These are phyloP conservation scores for Ariopsis seemanni DNA, from an alignment of 2,113 vertebrate species.

Conservation along the genomic window DNA sequence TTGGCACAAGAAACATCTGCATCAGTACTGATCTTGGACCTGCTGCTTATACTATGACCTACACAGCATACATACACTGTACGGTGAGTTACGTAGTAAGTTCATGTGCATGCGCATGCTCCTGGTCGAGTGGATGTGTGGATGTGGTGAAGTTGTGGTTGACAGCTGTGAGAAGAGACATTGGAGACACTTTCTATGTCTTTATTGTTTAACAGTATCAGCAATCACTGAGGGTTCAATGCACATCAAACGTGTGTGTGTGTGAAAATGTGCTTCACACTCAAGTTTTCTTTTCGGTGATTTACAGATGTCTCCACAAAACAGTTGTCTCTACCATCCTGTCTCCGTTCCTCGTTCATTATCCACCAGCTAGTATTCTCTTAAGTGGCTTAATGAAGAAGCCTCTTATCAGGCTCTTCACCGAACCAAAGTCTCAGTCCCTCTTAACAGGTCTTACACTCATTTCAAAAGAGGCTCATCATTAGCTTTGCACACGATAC, in stretches of 20 bases:
- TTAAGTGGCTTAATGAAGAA: neutral
- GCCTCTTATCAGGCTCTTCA: conserved; percentile 25
- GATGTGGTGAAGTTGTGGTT: conserved; percentile 47
- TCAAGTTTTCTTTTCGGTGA: conserved; percentile 20
- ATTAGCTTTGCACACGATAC: neutral
- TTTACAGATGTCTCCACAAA: conserved; percentile 37
- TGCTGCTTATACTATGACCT: conserved; percentile 8
- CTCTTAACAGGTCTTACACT: neutral
- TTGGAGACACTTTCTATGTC: conserved; percentile 43
- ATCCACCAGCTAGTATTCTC: conserved; percentile 7
- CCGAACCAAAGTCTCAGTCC: neutral
- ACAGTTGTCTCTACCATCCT: conserved; percentile 32
- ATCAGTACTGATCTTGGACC: conserved; percentile 19
- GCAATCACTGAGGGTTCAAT: neutral
- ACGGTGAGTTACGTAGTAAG: neutral
- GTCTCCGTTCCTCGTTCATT: conserved; percentile 27
- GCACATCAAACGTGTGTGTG: neutral
- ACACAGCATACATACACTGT: neutral
- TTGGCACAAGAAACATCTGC: conserved; percentile 10
- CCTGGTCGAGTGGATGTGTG: conserved; percentile 16
- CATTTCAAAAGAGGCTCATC: neutral
- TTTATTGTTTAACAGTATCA: conserved; percentile 50
- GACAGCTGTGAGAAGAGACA: conserved; percentile 37
- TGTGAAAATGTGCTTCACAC: neutral
- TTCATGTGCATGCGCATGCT: conserved; percentile 13